Percentiles rank a stretch among this genome's conserved stretches.
Conservation (phyloP, 2,888 invertebrate genomes). For the Agapostemon virescens region DNA sequence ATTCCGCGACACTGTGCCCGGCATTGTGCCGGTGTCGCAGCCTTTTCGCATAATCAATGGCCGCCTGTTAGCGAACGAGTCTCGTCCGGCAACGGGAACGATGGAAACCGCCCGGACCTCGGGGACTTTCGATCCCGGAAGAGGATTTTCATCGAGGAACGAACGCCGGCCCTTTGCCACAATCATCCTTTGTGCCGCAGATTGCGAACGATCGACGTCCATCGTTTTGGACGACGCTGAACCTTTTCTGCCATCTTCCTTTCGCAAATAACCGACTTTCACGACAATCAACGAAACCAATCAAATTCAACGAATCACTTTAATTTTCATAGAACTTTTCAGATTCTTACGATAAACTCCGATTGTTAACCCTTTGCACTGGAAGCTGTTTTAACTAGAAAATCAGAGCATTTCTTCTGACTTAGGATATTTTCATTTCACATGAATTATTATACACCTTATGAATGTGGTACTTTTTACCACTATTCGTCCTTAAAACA, state of each 20-base stretch:
- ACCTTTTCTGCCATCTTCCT: not conserved
- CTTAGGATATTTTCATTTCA: too few species aligned
- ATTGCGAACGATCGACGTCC: constrained; percentile 5
- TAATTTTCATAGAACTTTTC: too few species aligned
- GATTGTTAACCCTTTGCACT: too few species aligned
- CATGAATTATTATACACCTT: too few species aligned
- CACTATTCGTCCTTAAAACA: too few species aligned
- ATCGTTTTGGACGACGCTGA: not conserved
- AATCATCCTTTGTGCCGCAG: constrained; percentile 7
- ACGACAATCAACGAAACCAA: not conserved
- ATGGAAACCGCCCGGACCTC: not conserved
- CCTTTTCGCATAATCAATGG: constrained; percentile 8
- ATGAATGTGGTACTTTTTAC: too few species aligned
- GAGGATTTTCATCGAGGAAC: constrained; percentile 1
- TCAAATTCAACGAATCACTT: too few species aligned
- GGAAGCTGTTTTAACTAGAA: too few species aligned
- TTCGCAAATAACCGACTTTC: not conserved
- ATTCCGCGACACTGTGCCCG: constrained; percentile 21
- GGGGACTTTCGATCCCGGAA: constrained; percentile 1
- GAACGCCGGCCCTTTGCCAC: not conserved
- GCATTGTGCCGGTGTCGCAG: not conserved
- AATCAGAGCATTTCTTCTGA: too few species aligned
- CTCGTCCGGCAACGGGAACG: not conserved
- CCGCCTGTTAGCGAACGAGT: not conserved
- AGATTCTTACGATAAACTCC: too few species aligned